Evolutionary conservation across 2,113 vertebrate genomes (phyloP).

Genomic region (Hemiprocne comata): DNA sequence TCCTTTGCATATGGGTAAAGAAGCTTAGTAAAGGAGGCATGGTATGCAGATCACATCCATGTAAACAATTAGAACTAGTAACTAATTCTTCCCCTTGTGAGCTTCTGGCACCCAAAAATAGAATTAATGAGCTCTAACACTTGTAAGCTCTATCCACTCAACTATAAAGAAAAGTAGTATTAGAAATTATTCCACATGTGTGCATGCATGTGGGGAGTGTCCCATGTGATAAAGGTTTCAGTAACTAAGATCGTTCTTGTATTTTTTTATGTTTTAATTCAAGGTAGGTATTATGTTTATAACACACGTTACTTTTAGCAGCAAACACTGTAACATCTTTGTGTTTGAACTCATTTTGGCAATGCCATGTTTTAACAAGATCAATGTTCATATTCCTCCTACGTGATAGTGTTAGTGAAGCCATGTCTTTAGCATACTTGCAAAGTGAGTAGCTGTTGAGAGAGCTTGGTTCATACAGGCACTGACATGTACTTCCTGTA

Average conservation of each 20-base stretch:
- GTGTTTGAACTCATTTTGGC: background rate
- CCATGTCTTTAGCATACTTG: background rate
- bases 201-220: background rate
- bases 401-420: background rate
- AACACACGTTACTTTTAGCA: background rate
- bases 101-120: background rate
- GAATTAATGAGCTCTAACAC: background rate
- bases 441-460: background rate
- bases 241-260: background rate
- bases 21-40: too few species aligned
- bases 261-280: background rate
- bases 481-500: background rate
- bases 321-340: background rate
- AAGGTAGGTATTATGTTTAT: rapidly evolving
- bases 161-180: background rate
- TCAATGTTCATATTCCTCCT: background rate
- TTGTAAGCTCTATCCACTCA: background rate
- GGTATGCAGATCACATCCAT: background rate
- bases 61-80: background rate
- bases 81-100: background rate
- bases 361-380: background rate
- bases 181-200: background rate
- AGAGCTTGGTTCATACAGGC: background rate
- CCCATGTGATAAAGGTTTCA: background rate
- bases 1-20: too few species aligned